Conservation (phyloP, 2,797 vertebrate species). For the Sebastes minor region DNA sequence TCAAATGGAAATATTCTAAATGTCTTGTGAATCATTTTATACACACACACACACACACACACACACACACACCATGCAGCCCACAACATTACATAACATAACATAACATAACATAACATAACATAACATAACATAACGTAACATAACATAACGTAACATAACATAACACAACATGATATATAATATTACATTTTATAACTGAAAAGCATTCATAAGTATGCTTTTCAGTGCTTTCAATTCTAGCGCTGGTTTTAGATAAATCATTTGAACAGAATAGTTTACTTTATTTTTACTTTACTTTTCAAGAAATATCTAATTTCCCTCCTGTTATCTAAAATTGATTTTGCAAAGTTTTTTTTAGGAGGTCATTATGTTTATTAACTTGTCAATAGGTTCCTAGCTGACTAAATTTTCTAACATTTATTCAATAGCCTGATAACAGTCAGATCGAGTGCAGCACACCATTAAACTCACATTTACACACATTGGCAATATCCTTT, state of each 20-base stretch:
- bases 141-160: background rate
- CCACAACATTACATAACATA: background rate
- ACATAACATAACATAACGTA: background rate
- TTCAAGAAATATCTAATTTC: background rate
- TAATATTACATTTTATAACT: background rate
- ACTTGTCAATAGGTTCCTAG: background rate
- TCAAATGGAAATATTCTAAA: too few species aligned
- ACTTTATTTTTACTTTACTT: background rate
- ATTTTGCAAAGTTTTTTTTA: background rate
- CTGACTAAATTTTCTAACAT: background rate
- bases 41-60: too few species aligned
- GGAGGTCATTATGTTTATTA: background rate
- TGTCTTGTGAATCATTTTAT: background rate
- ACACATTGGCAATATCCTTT: too few species aligned
- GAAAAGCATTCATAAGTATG: background rate
- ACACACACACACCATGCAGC: too few species aligned
- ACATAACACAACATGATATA: background rate
- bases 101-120: background rate
- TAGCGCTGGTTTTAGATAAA: background rate
- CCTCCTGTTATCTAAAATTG: background rate
- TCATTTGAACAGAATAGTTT: background rate
- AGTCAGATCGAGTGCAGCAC: too few species aligned
- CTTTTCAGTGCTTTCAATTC: background rate
- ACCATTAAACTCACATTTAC: background rate
- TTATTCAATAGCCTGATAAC: too few species aligned